These are phyloP conservation scores for Myotis vivesi DNA, from an alignment of 2,797 vertebrate species.

Conservation along the genomic window DNA sequence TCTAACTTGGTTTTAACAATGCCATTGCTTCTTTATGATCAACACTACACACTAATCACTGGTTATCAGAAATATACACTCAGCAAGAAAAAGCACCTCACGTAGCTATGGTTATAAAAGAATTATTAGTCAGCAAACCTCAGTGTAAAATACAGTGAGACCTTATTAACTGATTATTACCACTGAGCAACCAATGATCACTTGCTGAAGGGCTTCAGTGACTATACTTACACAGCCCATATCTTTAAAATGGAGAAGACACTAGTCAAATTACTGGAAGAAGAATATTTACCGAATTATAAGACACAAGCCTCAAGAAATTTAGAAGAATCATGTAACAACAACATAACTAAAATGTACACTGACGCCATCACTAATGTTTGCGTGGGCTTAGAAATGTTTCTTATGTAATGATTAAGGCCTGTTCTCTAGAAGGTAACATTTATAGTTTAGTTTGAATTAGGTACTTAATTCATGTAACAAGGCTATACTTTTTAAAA, in stretches of 20 bases:
- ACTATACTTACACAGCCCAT: background rate
- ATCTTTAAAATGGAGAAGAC: background rate
- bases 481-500: background rate
- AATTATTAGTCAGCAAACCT: background rate
- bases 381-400: background rate
- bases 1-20: constrained; percentile 4
- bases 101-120: background rate
- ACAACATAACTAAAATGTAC: background rate
- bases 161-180: background rate
- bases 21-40: background rate
- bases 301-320: constrained; percentile 1
- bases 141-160: background rate
- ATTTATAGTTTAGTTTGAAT: background rate
- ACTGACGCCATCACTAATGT: background rate
- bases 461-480: background rate
- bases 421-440: background rate
- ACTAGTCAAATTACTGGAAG: background rate
- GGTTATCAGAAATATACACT: background rate
- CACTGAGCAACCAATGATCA: background rate
- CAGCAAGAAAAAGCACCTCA: background rate
- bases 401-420: background rate
- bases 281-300: background rate
- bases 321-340: background rate
- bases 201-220: background rate
- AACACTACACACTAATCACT: background rate